phyloP scores from a whole-genome alignment of 2,888 invertebrate species.

The Glaucopsyche alexis region DNA sequence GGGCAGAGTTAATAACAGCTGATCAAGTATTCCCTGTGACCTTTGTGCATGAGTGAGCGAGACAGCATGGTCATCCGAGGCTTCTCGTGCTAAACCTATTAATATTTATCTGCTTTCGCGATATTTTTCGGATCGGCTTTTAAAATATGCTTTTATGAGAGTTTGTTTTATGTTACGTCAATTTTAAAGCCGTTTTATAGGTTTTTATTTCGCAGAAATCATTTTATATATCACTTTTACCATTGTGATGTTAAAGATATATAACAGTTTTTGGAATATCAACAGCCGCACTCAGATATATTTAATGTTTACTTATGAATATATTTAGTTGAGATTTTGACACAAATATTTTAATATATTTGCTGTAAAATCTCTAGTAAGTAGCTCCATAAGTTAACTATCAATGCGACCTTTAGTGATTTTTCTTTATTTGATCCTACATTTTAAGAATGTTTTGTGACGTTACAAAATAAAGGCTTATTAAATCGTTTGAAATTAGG shows the following conservation, averaged over 20 bases:
- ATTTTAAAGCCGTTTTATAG: background rate
- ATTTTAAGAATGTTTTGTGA: no score
- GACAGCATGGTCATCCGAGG: background rate
- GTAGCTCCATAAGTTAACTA: background rate
- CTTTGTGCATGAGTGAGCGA: background rate
- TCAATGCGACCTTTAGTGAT: background rate
- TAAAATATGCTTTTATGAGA: conserved; percentile 15
- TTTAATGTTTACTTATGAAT: no score
- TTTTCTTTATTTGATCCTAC: no score
- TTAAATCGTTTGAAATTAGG: background rate
- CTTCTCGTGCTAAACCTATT: background rate
- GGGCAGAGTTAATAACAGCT: conserved; percentile 15
- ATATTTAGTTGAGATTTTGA: background rate
- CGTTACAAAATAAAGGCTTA: background rate
- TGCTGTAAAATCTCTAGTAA: background rate
- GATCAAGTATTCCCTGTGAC: conserved; percentile 12
- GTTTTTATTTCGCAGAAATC: background rate
- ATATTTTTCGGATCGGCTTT: conserved; percentile 12
- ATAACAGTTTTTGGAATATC: no score
- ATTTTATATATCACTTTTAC: background rate
- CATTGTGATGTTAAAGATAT: no score
- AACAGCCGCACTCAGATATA: no score
- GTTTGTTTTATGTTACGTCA: background rate
- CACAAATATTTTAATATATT: background rate
- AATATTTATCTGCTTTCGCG: background rate